Evolutionary conservation across 2,797 vertebrate genomes (phyloP).

Genomic region (Lithobates pipiens): DNA sequence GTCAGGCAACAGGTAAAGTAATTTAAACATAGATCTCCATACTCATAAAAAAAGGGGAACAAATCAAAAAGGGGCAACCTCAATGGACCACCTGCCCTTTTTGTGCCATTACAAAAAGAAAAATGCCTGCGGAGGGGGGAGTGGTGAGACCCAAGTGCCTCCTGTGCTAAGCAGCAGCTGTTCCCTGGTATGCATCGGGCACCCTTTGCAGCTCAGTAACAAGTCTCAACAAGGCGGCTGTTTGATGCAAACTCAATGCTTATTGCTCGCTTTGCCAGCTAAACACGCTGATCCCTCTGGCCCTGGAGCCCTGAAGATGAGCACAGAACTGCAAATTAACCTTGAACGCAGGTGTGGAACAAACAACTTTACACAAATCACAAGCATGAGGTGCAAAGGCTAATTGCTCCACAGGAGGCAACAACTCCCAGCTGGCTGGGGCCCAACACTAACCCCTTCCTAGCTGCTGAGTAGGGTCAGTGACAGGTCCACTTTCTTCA

Average conservation of each 20-base stretch:
- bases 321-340: conserved; percentile 53
- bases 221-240: conserved; percentile 38
- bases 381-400: conserved; percentile 42
- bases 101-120: too few species aligned
- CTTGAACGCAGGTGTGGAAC: conserved; percentile 56
- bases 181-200: not conserved
- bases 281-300: conserved; percentile 43
- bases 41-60: too few species aligned
- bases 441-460: conserved; percentile 11
- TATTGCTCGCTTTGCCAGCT: conserved; percentile 52
- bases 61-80: too few species aligned
- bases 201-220: conserved; percentile 39
- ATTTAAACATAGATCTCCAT: too few species aligned
- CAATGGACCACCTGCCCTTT: too few species aligned
- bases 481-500: too few species aligned
- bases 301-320: conserved; percentile 45
- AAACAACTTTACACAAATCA: conserved; percentile 53
- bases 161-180: conserved; percentile 27
- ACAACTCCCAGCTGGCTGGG: conserved; percentile 35
- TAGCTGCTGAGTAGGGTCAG: not conserved
- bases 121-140: too few species aligned
- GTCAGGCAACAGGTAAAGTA: too few species aligned
- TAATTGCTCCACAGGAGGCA: conserved; percentile 45
- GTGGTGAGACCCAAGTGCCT: not conserved
- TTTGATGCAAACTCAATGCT: conserved; percentile 31